Evolutionary conservation across 2,888 invertebrate genomes (phyloP).

Genomic region (Nomada lathburiana): DNA sequence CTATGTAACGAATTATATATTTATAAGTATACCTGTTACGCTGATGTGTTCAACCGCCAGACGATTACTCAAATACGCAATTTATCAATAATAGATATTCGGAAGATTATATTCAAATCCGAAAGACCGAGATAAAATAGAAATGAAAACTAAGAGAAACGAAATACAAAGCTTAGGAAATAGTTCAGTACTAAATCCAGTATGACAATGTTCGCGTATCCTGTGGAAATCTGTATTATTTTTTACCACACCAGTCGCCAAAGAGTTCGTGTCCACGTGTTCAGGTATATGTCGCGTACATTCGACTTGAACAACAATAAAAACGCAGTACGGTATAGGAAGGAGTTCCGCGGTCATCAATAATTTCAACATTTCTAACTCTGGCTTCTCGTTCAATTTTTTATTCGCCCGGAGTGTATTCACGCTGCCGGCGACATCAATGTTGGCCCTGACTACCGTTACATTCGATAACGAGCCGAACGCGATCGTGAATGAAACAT

Average conservation of each 20-base stretch:
- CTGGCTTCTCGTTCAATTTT: slow-evolving; percentile 35
- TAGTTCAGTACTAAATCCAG: not conserved
- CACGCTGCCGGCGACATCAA: slow-evolving; percentile 18
- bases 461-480: slow-evolving; percentile 13
- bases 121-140: no score
- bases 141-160: no score
- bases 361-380: slow-evolving; percentile 41
- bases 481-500: slow-evolving; percentile 10
- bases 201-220: not conserved
- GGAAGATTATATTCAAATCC: no score
- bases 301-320: not conserved
- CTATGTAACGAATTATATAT: no score
- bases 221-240: not conserved
- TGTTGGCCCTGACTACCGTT: not conserved
- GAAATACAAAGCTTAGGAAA: no score
- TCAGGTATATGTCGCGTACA: not conserved
- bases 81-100: no score
- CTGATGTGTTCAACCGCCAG: no score
- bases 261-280: not conserved
- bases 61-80: no score
- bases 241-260: not conserved
- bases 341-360: slow-evolving; percentile 25
- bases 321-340: not conserved
- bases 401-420: slow-evolving; percentile 30
- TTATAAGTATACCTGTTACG: no score